These are phyloP conservation scores for Noctua fimbriata DNA, from an alignment of 2,888 invertebrate genomes.

Conservation along the genomic window DNA sequence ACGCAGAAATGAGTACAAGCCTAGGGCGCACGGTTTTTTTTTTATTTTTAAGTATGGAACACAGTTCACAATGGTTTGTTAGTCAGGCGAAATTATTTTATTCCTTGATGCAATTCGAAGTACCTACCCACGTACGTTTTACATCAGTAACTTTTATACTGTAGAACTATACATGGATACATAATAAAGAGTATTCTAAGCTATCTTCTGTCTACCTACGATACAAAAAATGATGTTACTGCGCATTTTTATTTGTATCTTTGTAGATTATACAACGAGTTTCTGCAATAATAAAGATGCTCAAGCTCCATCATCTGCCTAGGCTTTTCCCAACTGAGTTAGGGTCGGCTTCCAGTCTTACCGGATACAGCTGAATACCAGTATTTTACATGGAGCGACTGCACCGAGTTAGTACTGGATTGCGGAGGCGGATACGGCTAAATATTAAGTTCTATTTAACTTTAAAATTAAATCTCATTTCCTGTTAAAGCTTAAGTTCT, in stretches of 20 bases:
- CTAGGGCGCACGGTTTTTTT: background rate
- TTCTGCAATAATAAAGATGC: background rate
- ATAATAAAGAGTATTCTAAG: background rate
- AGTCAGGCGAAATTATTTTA: background rate
- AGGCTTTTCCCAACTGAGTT: background rate
- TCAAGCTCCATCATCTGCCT: background rate
- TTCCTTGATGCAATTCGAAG: background rate
- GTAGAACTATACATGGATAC: background rate
- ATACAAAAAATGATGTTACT: background rate
- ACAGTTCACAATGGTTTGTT: conserved; percentile 7
- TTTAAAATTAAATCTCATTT: conserved; percentile 42
- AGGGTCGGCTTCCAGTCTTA: background rate
- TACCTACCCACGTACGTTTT: background rate
- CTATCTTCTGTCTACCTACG: background rate
- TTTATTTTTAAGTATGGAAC: background rate
- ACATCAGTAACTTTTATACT: background rate
- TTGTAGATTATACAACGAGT: background rate
- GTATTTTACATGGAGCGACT: background rate
- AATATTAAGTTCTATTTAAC: conserved; percentile 18
- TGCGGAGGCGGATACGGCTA: background rate
- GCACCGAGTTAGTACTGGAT: background rate
- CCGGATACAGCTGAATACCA: background rate
- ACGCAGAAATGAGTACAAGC: conserved; percentile 45
- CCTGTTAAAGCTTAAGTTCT: conserved; percentile 29
- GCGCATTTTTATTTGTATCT: background rate